Evolutionary conservation across 2,888 invertebrate genomes (phyloP), one percentile per base, ranked within the genome.

Genomic region (Ochropleura plecta): DNA sequence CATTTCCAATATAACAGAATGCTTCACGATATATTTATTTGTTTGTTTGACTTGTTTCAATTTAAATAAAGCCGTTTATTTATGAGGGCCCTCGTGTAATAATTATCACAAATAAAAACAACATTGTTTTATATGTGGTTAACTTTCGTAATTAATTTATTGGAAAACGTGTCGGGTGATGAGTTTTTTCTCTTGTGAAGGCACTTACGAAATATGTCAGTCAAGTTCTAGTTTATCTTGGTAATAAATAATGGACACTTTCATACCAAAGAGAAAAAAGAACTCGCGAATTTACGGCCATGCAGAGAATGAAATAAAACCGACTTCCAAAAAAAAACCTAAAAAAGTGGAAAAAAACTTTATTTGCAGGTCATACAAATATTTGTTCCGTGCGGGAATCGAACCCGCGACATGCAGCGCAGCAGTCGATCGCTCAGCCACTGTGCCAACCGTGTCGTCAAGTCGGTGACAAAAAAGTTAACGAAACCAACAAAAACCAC

Each of bases 41-140:
- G 62, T 62, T 78, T 78, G 55, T 76, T 72, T 76, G 60, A 79
- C 42, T 60, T 65, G 53, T 30, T 78, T 55, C 46, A 60, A 72
- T 72, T 79, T 70, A 73, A 64, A 76, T 42, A n/a, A 57, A 76
- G 49, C 48, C 44, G 67, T n/a, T 79, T 79, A 79, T 79, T 72
- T 71, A 65, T 42, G 44, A 53, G 18, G 69, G 62, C 65, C 14
- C 57, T 70, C 57, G 65, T 48, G 62, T 69, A 46, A 46, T 57
- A 42, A 69, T 77, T 72, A 72, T 62, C 55, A 53, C 49, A 76
- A 81, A 81, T 64, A 51, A 12, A 44, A 62, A 12, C 16, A 12
- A 68, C 46, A 55, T 48, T 66, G 65, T 69, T 77, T 53, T 62
- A 53, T 40, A 16, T 40, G 46, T 53, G 67, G 46, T 68, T 53